Evolutionary conservation across 2,113 vertebrate genomes (phyloP).

Genomic region (Sardina pilchardus): DNA sequence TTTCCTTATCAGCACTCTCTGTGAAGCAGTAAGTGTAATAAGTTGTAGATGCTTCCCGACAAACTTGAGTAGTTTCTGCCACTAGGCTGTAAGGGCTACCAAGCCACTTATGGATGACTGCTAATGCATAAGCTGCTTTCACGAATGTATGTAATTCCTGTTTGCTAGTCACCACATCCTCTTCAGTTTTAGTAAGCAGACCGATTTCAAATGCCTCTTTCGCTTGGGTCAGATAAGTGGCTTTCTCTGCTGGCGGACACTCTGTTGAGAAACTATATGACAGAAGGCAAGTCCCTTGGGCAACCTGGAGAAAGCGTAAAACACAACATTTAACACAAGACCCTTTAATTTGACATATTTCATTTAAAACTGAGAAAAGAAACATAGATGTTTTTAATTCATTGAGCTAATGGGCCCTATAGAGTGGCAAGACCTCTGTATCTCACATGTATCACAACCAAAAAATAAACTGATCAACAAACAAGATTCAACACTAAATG

Average conservation of each 20-base stretch:
- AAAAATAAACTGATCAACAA: too few relatives aligned
- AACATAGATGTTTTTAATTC: too few relatives aligned
- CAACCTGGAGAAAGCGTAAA: slow-evolving; percentile 69
- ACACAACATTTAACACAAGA: not conserved
- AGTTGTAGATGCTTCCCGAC: slow-evolving; percentile 73
- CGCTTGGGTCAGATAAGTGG: slow-evolving; percentile 73
- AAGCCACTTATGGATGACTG: slow-evolving; percentile 74
- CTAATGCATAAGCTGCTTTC: slow-evolving; percentile 84
- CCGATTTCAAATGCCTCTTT: slow-evolving; percentile 86
- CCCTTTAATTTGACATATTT: not conserved
- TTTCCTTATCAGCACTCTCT: slow-evolving; percentile 64
- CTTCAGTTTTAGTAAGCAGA: slow-evolving; percentile 77
- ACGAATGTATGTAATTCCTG: slow-evolving; percentile 90
- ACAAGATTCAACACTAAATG: too few relatives aligned
- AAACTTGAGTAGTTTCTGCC: slow-evolving; percentile 51
- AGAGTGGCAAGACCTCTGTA: too few relatives aligned
- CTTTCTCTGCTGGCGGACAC: slow-evolving; percentile 68
- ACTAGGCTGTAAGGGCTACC: slow-evolving; percentile 50
- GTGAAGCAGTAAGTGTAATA: slow-evolving; percentile 71
- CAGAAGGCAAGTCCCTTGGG: slow-evolving; percentile 84
- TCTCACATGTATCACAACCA: too few relatives aligned
- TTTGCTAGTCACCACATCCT: slow-evolving; percentile 73
- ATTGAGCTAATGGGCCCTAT: too few relatives aligned
- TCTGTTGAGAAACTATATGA: slow-evolving; percentile 82
- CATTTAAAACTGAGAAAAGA: too few relatives aligned